phyloP scores from a whole-genome alignment of 2,888 invertebrate genomes.

The Rotaria magnacalcarata region DNA sequence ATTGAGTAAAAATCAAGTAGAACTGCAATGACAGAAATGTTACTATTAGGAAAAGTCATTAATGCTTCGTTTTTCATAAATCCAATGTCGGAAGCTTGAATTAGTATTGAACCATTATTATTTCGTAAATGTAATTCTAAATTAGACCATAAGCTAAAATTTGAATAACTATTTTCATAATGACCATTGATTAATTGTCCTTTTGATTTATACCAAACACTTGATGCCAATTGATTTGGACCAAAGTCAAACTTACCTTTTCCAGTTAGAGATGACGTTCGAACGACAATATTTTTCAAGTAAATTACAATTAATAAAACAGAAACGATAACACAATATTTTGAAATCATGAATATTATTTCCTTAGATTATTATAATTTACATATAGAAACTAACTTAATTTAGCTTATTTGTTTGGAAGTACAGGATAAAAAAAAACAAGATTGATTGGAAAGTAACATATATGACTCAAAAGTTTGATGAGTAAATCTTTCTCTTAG shows the following conservation, averaged over 20 bases:
- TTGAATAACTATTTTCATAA: background rate
- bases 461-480: no score
- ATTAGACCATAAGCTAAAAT: background rate
- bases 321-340: background rate
- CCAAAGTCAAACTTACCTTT: background rate
- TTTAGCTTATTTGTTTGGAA: no score
- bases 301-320: background rate
- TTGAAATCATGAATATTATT: no score
- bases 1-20: background rate
- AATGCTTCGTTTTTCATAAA: background rate
- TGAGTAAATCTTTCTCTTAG: no score
- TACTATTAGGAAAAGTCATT: background rate
- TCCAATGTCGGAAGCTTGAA: background rate
- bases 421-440: no score
- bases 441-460: no score
- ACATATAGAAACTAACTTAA: no score
- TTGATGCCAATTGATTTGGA: background rate
- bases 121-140: background rate
- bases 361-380: no score
- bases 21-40: background rate
- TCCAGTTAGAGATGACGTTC: background rate
- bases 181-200: background rate
- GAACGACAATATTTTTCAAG: background rate
- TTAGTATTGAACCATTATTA: background rate
- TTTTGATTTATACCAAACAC: background rate